A percentile compares a stretch with the other conserved stretches of the same genome.
These are phyloP conservation scores for Meiosimyza platycephala DNA, from an alignment of 2,888 invertebrate genomes.

Conservation along the genomic window DNA sequence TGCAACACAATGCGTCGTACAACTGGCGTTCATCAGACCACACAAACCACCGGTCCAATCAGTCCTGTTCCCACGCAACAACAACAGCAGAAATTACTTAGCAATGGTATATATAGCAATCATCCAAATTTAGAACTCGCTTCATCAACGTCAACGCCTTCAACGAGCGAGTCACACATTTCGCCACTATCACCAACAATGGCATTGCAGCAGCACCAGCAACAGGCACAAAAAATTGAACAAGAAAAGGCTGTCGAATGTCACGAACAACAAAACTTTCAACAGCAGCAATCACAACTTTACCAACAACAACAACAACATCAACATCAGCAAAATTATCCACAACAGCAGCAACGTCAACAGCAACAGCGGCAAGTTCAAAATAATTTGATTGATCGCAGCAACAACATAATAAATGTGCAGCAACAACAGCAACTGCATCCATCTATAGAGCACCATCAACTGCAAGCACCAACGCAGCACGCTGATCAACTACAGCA, in stretches of 20 bases:
- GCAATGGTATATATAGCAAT: constrained; percentile 27
- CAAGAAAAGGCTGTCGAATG: constrained; percentile 30
- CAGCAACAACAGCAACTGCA: constrained; percentile 37
- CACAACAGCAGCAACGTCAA: constrained; percentile 45
- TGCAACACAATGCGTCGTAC: constrained; percentile 66
- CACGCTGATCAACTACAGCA: constrained; percentile 46
- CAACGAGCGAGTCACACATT: constrained; percentile 52
- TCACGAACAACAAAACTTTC: constrained; percentile 25
- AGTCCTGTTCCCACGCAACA: constrained; percentile 63
- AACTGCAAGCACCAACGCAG: constrained; percentile 19
- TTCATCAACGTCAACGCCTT: constrained; percentile 46
- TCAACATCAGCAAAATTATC: constrained; percentile 42
- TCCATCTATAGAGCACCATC: constrained; percentile 38
- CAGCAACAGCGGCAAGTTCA: constrained; percentile 35
- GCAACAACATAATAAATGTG: constrained; percentile 22
- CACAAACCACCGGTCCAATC: constrained; percentile 67
- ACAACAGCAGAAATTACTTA: constrained; percentile 25
- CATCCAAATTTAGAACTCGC: constrained; percentile 28
- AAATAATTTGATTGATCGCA: constrained; percentile 29
- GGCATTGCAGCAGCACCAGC: constrained; percentile 41
- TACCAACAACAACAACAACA: constrained; percentile 41
- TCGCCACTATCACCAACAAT: constrained; percentile 48
- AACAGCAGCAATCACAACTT: constrained; percentile 40
- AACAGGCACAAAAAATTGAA: constrained; percentile 35
- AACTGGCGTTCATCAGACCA: constrained; percentile 67